phyloP scores from a whole-genome alignment of 2,888 invertebrate genomes.

The Podotricha telesiphe region DNA sequence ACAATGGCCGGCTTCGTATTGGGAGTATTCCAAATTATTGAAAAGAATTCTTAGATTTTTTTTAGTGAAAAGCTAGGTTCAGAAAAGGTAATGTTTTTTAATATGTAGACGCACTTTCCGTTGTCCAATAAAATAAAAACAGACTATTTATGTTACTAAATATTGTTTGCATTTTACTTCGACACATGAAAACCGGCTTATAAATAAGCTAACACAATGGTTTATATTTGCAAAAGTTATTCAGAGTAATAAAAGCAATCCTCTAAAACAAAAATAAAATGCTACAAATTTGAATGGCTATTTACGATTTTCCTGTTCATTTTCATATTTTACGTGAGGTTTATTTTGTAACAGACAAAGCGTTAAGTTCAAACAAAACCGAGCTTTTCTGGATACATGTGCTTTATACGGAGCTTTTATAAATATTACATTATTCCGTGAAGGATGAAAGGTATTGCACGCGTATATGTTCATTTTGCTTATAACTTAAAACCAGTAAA shows the following conservation, averaged over 20 bases:
- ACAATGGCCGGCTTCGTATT: constrained; percentile 30
- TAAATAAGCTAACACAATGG: not conserved
- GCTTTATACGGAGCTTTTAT: constrained; percentile 12
- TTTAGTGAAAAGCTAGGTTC: too few relatives aligned
- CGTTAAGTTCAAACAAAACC: constrained; percentile 26
- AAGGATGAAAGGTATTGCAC: not conserved
- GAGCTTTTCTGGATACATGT: constrained; percentile 25
- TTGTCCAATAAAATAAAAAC: too few relatives aligned
- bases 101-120: too few relatives aligned
- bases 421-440: constrained; percentile 6
- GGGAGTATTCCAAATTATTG: not conserved
- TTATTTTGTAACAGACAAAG: constrained; percentile 22
- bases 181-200: not conserved
- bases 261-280: constrained; percentile 3
- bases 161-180: not conserved
- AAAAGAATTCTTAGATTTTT: too few relatives aligned
- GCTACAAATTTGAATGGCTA: not conserved
- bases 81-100: not conserved
- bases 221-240: not conserved
- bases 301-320: constrained; percentile 14
- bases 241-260: constrained; percentile 5
- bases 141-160: too few relatives aligned
- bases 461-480: not conserved
- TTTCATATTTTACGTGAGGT: constrained; percentile 24
- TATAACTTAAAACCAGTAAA: not conserved